Evolutionary conservation across 2,888 invertebrate genomes (phyloP), one percentile per base, ranked within the genome.

Genomic region (Drosophila tripunctata): DNA sequence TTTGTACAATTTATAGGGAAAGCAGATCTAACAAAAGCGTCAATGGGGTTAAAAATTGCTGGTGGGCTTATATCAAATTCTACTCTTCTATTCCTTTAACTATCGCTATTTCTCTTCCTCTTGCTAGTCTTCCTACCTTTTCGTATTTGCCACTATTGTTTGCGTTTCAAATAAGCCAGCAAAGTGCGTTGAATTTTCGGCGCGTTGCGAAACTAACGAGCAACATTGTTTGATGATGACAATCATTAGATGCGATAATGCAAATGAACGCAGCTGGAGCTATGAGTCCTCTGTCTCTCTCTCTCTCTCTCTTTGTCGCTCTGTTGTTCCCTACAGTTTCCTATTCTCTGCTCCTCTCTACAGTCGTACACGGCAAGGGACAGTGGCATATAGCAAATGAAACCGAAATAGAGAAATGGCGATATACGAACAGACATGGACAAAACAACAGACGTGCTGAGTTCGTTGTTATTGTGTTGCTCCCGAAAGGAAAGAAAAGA

Each of bases 211-310:
- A 86, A 67, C 89, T 88, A 88, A 86, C 88, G 81, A 78, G 84
- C 75, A 70, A 70, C 86, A 88, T 86, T 86, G 84, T 85, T 88
- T 82, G 86, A 76, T 83, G 87, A 82, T 82, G 88, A 75, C 78
- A 79, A 79, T 81, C 83, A 87, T 89, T 88, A 82, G 82, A 89
- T 82, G 81, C 81, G 82, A 89, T 86, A 88, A 88, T 88, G 87
- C 84, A 88, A 89, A 88, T 88, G 87, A 85, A 78, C 54, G 47
- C 67, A 50, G 56, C 73, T 43, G 60, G 71, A 75, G 33, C 24
- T 40, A 12, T 38, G 38, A 57, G 31, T 10, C 27, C 4, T 50
- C 15, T 15, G 51, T 21, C 27, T 4, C 12, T 15, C 6, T 3
- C 21, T 12, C n/a, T 5, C 17, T 38, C 19, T 19, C 17, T 8